Conservation (phyloP, 2,113 vertebrate genomes). For the Abramis brama region DNA sequence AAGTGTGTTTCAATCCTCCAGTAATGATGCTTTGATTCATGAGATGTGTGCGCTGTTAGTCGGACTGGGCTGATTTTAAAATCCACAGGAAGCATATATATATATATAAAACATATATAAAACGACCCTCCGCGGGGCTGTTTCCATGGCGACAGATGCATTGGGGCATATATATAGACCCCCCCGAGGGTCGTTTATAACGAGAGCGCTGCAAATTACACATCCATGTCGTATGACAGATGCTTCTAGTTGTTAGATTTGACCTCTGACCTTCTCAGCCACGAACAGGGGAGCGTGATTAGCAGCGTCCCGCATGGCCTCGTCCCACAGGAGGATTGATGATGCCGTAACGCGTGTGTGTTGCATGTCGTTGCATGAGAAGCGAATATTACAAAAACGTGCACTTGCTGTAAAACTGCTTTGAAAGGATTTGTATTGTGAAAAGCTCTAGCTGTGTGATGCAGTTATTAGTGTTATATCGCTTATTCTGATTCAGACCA, state of each 20-base stretch:
- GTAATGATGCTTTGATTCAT: not conserved
- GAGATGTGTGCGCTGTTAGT: not conserved
- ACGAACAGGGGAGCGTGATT: conserved; percentile 32
- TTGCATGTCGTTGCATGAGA: not conserved
- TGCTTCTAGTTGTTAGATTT: conserved; percentile 1
- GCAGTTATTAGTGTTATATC: no score
- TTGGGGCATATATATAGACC: no score
- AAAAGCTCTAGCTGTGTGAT: not conserved
- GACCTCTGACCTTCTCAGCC: conserved; percentile 40
- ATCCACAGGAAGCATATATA: conserved; percentile 7
- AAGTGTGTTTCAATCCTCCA: not conserved
- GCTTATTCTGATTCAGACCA: not conserved
- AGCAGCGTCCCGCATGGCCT: conserved; percentile 11
- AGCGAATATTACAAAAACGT: not conserved
- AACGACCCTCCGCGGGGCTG: no score
- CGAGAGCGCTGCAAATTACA: not conserved
- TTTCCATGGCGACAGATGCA: no score
- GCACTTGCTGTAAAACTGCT: not conserved
- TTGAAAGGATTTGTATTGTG: not conserved
- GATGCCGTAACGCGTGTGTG: not conserved
- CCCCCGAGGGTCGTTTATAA: not conserved
- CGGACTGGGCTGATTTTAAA: not conserved
- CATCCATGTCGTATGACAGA: conserved; percentile 28
- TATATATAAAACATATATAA: no score
- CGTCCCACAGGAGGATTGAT: conserved; percentile 13